Base-by-base conservation (phyloP, 1,140 invertebrate genomes). In the Drosophila athabasca region DNA sequence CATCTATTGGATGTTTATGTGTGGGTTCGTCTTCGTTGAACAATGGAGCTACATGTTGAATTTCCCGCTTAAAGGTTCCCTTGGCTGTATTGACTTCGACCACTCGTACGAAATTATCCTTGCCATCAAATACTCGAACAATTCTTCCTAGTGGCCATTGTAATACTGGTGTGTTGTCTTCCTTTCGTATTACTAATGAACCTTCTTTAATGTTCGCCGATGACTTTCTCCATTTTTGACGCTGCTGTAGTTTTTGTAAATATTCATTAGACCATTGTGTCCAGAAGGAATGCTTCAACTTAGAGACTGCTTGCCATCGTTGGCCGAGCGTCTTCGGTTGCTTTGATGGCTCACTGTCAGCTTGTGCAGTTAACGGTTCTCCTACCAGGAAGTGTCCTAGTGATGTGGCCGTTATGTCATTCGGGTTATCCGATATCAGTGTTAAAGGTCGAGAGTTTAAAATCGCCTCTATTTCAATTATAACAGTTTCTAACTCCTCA, bases 361-460 rank as follows among this genome's bases (percentile, higher is more conserved):
- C 22, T n/a, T 11, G 17, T 2, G 51, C 31, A 6, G 51, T 41
- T 7, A 41, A 19, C 0, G 51, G 51, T 11, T 53, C 51, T 13
- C 17, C 51, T 22, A 53, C 41, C 11, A 53, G 6, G 13, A 41
- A 53, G 6, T 53, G 31, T 0, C 51, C 31, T n/a, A 17, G 31
- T 35, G 17, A 1, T 35, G 7, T 7, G 1, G 24, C 49, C 4
- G n/a, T 17, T 31, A 31, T 8, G 6, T 31, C 29, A 7, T 31
- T 31, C 7, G 29, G 6, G 29, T 8, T 31, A 6, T 31, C 29
- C 6, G 29, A 31, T 31, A 31, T 8, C 29, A 24, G 49, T 29
- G 24, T 51, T 6, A 51, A 17, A 13, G 44, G 44, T 59, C 53
- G n/a, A 76, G 68, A 69, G 62, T 48, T 5, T 90, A 22, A 35